These are phyloP conservation scores for Aphodius granarius DNA, from an alignment of 2,888 invertebrate genomes.

Conservation along the genomic window DNA sequence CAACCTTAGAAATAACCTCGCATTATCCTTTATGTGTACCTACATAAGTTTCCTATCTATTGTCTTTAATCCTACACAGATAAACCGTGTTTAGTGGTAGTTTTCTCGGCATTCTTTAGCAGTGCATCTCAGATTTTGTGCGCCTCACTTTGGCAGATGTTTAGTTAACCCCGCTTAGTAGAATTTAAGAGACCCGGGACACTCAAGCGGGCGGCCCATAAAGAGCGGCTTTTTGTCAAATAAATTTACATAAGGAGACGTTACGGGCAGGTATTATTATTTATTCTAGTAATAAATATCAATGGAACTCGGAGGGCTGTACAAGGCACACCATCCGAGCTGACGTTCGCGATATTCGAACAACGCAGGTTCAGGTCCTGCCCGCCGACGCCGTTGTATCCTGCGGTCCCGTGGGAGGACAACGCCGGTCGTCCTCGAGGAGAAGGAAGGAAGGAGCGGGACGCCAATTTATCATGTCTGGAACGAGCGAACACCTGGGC, in stretches of 20 bases:
- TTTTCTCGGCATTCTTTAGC: background rate
- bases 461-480: conserved; percentile 37
- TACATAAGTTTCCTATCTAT: too few relatives aligned
- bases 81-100: too few relatives aligned
- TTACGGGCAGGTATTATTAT: conserved; percentile 48
- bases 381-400: conserved; percentile 22
- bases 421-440: conserved; percentile 18
- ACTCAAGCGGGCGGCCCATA: background rate
- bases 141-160: conserved; percentile 2
- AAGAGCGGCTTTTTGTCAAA: conserved; percentile 27
- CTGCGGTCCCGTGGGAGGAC: conserved; percentile 26
- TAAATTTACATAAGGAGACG: conserved; percentile 49
- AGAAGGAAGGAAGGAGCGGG: conserved; percentile 22
- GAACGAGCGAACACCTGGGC: conserved; percentile 41
- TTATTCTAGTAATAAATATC: conserved; percentile 53
- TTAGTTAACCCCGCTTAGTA: conserved; percentile 13
- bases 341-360: background rate
- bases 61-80: too few relatives aligned
- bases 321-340: conserved; percentile 26
- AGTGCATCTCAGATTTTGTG: background rate
- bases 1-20: too few relatives aligned
- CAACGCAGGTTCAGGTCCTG: background rate
- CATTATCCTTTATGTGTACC: too few relatives aligned
- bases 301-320: conserved; percentile 38
- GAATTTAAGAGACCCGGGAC: conserved; percentile 11